These are phyloP conservation scores for Enteromius argenteus DNA, from an alignment of 2,797 vertebrate genomes.

Conservation along the genomic window DNA sequence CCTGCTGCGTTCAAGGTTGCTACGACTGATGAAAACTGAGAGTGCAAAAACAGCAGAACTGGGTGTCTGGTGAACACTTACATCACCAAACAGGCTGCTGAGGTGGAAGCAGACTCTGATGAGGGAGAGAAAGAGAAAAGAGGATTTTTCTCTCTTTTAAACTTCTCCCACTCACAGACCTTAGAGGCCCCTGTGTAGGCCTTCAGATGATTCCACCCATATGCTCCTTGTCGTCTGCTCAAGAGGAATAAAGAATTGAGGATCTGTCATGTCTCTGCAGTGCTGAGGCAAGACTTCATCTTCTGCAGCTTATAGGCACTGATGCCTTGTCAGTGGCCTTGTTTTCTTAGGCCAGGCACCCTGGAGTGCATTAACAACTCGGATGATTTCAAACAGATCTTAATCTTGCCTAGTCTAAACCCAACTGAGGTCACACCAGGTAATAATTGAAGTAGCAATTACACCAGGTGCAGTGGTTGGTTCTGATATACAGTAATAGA, in stretches of 20 bases:
- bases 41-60: conserved; percentile 3
- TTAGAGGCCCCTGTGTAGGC: conserved; percentile 20
- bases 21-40: conserved; percentile 7
- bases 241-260: conserved; percentile 31
- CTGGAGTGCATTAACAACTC: conserved; percentile 25
- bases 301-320: neutral
- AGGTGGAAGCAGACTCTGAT: conserved; percentile 10
- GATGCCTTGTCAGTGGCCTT: conserved; percentile 27
- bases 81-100: neutral
- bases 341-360: conserved; percentile 27
- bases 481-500: conserved; percentile 24
- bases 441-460: conserved; percentile 18
- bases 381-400: conserved; percentile 23
- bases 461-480: conserved; percentile 27
- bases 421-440: conserved; percentile 18
- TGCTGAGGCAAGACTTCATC: conserved; percentile 29
- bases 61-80: conserved; percentile 28
- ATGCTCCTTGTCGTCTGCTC: conserved; percentile 28
- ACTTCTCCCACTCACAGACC: conserved; percentile 33
- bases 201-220: conserved; percentile 16
- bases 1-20: neutral
- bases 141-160: conserved; percentile 24
- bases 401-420: neutral
- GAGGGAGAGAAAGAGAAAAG: conserved; percentile 29
- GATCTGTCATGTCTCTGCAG: conserved; percentile 26